phyloP scores from a whole-genome alignment of 2,888 invertebrate genomes.

The Mantis religiosa region DNA sequence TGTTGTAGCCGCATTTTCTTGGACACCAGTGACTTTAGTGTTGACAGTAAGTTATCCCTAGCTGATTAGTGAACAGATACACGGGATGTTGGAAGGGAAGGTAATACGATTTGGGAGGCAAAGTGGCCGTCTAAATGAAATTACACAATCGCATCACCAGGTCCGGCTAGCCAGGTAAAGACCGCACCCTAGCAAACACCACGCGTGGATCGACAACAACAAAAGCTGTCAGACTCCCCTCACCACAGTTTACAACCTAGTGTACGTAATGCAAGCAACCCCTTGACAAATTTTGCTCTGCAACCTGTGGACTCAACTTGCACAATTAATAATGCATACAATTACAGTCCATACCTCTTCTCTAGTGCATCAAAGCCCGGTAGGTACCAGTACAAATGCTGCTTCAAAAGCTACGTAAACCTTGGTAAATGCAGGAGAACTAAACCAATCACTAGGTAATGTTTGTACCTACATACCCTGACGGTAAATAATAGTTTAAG shows the following conservation, averaged over 20 bases:
- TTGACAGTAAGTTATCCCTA: neutral
- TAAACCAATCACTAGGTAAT: too few relatives aligned
- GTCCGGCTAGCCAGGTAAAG: neutral
- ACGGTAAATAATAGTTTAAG: too few relatives aligned
- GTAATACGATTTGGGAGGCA: constrained; percentile 14
- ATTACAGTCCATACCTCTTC: neutral
- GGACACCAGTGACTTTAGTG: neutral
- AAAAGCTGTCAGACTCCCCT: neutral
- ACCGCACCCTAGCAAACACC: neutral
- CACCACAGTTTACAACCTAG: neutral
- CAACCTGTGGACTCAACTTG: neutral
- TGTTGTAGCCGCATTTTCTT: neutral
- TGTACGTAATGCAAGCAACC: neutral
- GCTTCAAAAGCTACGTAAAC: too few relatives aligned
- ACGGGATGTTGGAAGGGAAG: neutral
- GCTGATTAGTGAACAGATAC: neutral
- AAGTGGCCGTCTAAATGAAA: constrained; percentile 14
- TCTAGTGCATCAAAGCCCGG: neutral
- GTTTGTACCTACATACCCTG: too few relatives aligned
- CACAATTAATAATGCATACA: neutral
- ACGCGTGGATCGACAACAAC: neutral
- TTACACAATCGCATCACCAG: constrained; percentile 10
- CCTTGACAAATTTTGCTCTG: neutral
- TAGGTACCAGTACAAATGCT: neutral
- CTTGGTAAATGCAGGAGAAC: too few relatives aligned